phyloP scores from a whole-genome alignment of 1,140 invertebrate genomes.

The Mactra quadrangularis region DNA sequence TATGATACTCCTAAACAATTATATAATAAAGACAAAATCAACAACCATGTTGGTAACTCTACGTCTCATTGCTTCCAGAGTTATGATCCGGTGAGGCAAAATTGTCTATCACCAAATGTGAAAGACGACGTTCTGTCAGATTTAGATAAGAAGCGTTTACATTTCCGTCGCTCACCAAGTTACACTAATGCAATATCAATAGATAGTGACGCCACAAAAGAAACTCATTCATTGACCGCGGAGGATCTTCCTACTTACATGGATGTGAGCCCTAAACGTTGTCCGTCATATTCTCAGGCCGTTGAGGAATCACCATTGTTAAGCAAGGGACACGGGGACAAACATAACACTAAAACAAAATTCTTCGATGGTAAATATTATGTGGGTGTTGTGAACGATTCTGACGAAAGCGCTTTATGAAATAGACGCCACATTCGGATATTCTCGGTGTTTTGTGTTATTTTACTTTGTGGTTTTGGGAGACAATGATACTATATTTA shows the following conservation, averaged over 20 bases:
- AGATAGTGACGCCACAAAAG: slow-evolving; percentile 16
- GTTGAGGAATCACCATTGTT: slow-evolving; percentile 51
- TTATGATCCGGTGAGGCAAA: neutral
- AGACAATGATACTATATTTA: no score
- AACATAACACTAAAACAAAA: slow-evolving; percentile 51
- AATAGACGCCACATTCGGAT: no score
- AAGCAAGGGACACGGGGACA: slow-evolving; percentile 12
- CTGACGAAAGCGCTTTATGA: slow-evolving; percentile 71
- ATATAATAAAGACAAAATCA: neutral
- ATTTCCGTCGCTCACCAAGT: slow-evolving; percentile 63
- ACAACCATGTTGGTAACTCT: slow-evolving; percentile 24
- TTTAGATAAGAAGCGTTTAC: slow-evolving; percentile 47
- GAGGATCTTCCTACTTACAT: neutral
- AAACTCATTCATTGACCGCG: neutral
- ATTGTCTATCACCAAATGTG: neutral
- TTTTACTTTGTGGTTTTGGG: no score
- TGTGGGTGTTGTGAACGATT: slow-evolving; percentile 67
- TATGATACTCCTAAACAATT: slow-evolving; percentile 29
- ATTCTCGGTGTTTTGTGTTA: no score
- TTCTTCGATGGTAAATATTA: slow-evolving; percentile 71
- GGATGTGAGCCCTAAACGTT: slow-evolving; percentile 33
- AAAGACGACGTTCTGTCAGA: slow-evolving; percentile 45
- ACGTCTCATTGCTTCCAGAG: neutral
- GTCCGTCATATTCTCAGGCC: slow-evolving; percentile 43
- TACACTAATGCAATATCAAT: slow-evolving; percentile 63